Evolutionary conservation across 2,113 vertebrate species (phyloP).

Genomic region (Bagarius yarrelli): DNA sequence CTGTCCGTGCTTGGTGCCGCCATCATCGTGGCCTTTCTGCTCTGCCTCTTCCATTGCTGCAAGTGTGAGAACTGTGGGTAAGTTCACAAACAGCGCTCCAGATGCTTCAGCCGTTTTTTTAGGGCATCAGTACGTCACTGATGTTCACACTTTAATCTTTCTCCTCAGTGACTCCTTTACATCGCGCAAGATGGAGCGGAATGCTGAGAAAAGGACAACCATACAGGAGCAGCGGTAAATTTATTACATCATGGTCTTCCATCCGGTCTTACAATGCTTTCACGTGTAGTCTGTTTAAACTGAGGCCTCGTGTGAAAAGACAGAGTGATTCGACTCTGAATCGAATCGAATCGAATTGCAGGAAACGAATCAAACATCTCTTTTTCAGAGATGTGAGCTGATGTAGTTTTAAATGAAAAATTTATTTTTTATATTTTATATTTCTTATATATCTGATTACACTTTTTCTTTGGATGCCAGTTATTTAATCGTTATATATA

Average conservation of each 20-base stretch:
- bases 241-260: background rate
- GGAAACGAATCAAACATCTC: background rate
- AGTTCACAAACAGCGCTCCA: constrained; percentile 50
- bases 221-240: constrained; percentile 88
- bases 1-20: constrained; percentile 80
- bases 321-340: background rate
- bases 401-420: too few relatives aligned
- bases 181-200: constrained; percentile 73
- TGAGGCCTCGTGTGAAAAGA: background rate
- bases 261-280: background rate
- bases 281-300: background rate
- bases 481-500: background rate
- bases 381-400: background rate
- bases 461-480: background rate
- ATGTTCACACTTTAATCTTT: background rate
- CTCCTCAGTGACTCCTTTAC: constrained; percentile 60
- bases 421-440: too few relatives aligned
- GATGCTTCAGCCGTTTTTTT: background rate
- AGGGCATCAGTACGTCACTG: background rate
- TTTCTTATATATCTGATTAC: background rate
- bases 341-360: background rate
- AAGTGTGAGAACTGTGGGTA: constrained; percentile 77
- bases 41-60: constrained; percentile 88
- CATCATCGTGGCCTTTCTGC: constrained; percentile 75
- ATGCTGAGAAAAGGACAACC: constrained; percentile 71